Evolutionary conservation across 2,113 vertebrate species (phyloP).

Genomic region (Eudorcas thomsonii): DNA sequence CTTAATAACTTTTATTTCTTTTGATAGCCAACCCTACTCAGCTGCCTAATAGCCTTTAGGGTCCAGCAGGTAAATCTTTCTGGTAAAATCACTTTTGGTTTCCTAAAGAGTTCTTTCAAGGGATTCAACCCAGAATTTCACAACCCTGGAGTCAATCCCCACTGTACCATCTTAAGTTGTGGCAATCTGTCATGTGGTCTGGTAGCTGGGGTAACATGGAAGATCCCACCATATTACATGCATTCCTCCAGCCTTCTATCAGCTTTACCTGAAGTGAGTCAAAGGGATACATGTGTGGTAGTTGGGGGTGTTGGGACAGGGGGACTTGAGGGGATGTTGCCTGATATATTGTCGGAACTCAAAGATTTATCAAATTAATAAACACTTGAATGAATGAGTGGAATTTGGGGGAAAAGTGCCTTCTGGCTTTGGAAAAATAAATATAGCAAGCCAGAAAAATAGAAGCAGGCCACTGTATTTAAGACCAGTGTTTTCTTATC

Average conservation of each 20-base stretch:
- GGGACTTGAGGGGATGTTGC: not conserved
- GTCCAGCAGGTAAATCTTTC: not conserved
- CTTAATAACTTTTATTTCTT: conserved; percentile 32
- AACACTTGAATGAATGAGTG: not conserved
- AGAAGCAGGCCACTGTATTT: conserved; percentile 11
- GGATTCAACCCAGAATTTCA: not conserved
- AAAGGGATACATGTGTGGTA: not conserved
- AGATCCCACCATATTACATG: not conserved
- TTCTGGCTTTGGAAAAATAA: not conserved
- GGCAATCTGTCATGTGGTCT: not conserved
- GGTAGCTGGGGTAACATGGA: not conserved
- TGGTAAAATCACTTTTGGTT: conserved; percentile 1
- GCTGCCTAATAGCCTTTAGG: not conserved
- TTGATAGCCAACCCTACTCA: not conserved
- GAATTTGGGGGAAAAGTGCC: not conserved
- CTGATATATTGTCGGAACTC: not conserved
- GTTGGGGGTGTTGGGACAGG: not conserved
- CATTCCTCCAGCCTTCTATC: not conserved
- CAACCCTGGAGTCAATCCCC: not conserved
- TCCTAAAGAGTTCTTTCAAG: conserved; percentile 15
- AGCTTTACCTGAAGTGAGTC: not conserved
- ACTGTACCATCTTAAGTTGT: not conserved
- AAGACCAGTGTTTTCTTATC: conserved; percentile 26
- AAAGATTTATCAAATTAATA: conserved; percentile 17
- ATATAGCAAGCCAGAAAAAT: conserved; percentile 1